Evolutionary conservation across 2,797 vertebrate species (phyloP), one percentile per base, ranked within the genome.

Genomic region (Hyperoplus immaculatus): DNA sequence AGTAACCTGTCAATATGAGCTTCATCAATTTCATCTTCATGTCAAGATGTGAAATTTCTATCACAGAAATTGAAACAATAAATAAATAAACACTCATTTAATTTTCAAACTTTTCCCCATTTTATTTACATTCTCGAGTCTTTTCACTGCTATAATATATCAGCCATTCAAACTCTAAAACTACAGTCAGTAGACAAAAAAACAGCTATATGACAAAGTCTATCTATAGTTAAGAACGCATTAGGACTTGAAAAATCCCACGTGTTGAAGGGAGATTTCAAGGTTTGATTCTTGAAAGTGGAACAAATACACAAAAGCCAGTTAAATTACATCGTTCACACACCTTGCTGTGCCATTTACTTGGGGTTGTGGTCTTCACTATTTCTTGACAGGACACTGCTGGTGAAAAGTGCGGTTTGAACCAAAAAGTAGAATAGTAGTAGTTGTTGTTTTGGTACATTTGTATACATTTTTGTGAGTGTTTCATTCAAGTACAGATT

Each of bases 71-170:
- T 12, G 45, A 71, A 53, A 57, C 7, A 63, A 59, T 15, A 54
- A 78, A 75, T 54, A 21, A 53, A 1, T 51, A 69, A 83, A 75
- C 4, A 4, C 45, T 75, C 59, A 66, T 8, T 50, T 76, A 72
- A 15, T 47, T 94, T 95, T 95, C 90, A 83, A 89, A 82, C 88
- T 95, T 95, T 94, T 91, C 91, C 91, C 95, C 93, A 94, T 94
- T 94, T 93, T 96, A 96, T 97, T 96, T 97, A 97, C 96, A 98
- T 91, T 95, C 75, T 83, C 78, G 56, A 89, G 82, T 93, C 90
- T 94, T 93, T 92, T 93, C 84, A 85, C 71, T 87, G 90, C 93
- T 94, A 95, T 29, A 29, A 29, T 90, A 92, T 91, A 80, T 94
- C 90, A 87, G 69, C 77, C 94, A 94, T 93, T 58, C 80, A 86